A percentile compares a stretch with the other conserved stretches of the same genome.
These are phyloP conservation scores for Allobates femoralis DNA, from an alignment of 2,797 vertebrate genomes.

Conservation along the genomic window DNA sequence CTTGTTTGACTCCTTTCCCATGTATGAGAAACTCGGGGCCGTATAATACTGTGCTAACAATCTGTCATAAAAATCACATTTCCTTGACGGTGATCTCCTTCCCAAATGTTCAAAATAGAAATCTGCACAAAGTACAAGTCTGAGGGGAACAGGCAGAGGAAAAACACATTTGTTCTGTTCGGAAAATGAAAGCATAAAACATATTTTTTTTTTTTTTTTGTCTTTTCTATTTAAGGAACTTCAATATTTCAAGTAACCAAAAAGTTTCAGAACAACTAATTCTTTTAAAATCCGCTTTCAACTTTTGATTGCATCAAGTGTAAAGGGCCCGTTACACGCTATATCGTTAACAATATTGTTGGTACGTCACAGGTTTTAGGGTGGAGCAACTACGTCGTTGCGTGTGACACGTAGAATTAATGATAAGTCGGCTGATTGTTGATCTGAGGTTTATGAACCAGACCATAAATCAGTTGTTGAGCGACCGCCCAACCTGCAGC, in stretches of 20 bases:
- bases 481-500: too few species aligned
- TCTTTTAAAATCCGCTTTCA: not conserved
- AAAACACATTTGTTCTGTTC: not conserved
- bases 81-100: constrained; percentile 38
- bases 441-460: too few species aligned
- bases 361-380: too few species aligned
- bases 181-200: too few species aligned
- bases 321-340: too few species aligned
- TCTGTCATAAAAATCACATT: constrained; percentile 50
- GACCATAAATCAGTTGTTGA: too few species aligned
- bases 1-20: constrained; percentile 7
- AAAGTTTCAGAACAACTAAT: not conserved
- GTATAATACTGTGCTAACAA: constrained; percentile 42
- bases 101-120: constrained; percentile 17
- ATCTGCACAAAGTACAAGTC: not conserved
- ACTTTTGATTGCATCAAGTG: not conserved
- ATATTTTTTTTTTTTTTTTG: not conserved
- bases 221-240: not conserved
- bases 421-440: too few species aligned
- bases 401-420: too few species aligned
- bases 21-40: constrained; percentile 32
- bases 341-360: too few species aligned
- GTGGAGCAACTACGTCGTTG: too few species aligned
- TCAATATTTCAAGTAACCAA: not conserved
- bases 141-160: not conserved